A percentile compares a stretch with the other conserved stretches of the same genome.
phyloP scores from a whole-genome alignment of 2,888 invertebrate species.

The Tuberolachnus salignus region DNA sequence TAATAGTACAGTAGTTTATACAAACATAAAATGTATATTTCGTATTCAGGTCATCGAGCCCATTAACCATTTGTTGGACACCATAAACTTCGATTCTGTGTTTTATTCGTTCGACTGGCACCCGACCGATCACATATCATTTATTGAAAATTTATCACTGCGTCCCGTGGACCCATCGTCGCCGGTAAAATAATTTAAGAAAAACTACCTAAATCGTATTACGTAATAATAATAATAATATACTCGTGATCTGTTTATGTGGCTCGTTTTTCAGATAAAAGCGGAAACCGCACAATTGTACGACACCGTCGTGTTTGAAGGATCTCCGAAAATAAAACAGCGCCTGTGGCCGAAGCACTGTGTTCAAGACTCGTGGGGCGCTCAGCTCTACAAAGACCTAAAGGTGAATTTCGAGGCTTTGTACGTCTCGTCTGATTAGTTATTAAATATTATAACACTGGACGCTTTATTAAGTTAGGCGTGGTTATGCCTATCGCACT shows the following conservation, averaged over 20 bases:
- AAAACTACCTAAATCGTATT: constrained; percentile 53
- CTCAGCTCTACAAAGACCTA: constrained; percentile 87
- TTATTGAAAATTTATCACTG: constrained; percentile 87
- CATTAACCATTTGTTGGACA: constrained; percentile 83
- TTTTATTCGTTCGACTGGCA: constrained; percentile 98
- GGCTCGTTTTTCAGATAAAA: constrained; percentile 66
- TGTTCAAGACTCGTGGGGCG: constrained; percentile 94
- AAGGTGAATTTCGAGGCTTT: constrained; percentile 67
- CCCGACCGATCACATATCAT: constrained; percentile 93
- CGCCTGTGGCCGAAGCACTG: constrained; percentile 95
- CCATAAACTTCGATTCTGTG: constrained; percentile 82
- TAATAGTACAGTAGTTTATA: too few relatives aligned
- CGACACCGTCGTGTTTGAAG: constrained; percentile 92
- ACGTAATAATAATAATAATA: background rate
- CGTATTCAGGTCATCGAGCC: constrained; percentile 78
- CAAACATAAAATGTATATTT: too few relatives aligned
- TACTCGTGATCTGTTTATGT: background rate
- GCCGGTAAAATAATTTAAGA: constrained; percentile 67
- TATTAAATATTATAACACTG: too few relatives aligned
- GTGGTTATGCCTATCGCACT: too few relatives aligned
- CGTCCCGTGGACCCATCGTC: constrained; percentile 76
- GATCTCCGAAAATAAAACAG: constrained; percentile 84
- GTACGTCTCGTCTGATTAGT: too few relatives aligned
- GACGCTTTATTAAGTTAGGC: too few relatives aligned
- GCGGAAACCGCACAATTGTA: constrained; percentile 80